phyloP scores from a whole-genome alignment of 2,113 vertebrate species.

The Plecturocebus donacophilus region DNA sequence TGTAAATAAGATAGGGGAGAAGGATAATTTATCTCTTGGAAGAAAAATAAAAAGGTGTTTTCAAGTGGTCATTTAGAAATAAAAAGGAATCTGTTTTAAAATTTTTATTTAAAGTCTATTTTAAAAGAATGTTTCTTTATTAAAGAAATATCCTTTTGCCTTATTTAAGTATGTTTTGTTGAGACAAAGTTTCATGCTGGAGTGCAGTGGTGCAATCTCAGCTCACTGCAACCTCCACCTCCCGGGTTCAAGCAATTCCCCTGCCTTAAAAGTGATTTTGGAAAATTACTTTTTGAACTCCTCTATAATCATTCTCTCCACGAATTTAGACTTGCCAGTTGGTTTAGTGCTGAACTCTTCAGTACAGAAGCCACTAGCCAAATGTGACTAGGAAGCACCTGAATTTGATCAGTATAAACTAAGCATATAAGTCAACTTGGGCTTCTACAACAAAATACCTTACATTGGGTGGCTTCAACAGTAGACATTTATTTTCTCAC shows the following conservation, averaged over 20 bases:
- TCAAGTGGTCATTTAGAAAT: conserved; percentile 18
- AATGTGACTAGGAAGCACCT: background rate
- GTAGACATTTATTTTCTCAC: background rate
- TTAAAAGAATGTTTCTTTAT: background rate
- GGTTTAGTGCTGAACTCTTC: background rate
- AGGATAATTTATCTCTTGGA: background rate
- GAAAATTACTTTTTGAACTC: background rate
- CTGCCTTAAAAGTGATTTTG: background rate
- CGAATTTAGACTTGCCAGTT: background rate
- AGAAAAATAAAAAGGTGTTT: background rate
- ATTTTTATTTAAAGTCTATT: conserved; percentile 31
- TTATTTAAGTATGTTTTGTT: conserved; percentile 18
- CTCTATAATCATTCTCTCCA: background rate
- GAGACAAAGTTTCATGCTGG: too few relatives aligned
- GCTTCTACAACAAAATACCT: background rate
- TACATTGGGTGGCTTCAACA: background rate
- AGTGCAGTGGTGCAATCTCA: too few relatives aligned
- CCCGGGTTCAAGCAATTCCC: too few relatives aligned
- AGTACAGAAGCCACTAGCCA: background rate
- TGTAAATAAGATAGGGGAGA: background rate
- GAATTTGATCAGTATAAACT: background rate
- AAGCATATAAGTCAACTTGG: background rate
- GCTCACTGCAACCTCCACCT: too few relatives aligned
- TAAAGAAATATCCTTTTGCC: conserved; percentile 7
- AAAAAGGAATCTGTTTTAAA: conserved; percentile 11